Conservation (phyloP, 2,888 invertebrate genomes). For the Chrysolina oricalcia region DNA sequence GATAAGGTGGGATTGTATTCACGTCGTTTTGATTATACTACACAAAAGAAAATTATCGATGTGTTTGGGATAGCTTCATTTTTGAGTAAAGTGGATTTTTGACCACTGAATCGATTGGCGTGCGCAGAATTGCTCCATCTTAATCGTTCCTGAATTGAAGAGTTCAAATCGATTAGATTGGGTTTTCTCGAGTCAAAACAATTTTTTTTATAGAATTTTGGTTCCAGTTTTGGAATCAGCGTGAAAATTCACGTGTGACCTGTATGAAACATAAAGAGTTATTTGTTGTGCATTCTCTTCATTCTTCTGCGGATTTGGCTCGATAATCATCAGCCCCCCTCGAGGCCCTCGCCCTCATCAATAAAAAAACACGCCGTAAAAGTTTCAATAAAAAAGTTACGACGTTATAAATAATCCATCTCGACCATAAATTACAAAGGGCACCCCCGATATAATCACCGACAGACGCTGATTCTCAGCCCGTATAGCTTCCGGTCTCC, state of each 20-base stretch:
- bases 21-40: not conserved
- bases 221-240: too few relatives aligned
- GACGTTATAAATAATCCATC: conserved; percentile 59
- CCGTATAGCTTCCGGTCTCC: conserved; percentile 25
- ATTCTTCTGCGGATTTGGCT: not conserved
- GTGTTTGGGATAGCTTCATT: too few relatives aligned
- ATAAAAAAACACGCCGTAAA: conserved; percentile 55
- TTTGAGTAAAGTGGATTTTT: too few relatives aligned
- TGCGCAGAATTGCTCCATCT: too few relatives aligned
- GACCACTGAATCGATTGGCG: too few relatives aligned
- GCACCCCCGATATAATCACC: conserved; percentile 57
- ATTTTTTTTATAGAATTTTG: too few relatives aligned
- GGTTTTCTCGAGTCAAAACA: too few relatives aligned
- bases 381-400: conserved; percentile 59
- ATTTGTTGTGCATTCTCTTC: too few relatives aligned
- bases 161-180: too few relatives aligned
- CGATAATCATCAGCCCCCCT: conserved; percentile 14
- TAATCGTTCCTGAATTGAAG: too few relatives aligned
- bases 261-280: too few relatives aligned
- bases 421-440: conserved; percentile 55
- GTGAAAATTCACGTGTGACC: too few relatives aligned
- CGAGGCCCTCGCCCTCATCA: conserved; percentile 39
- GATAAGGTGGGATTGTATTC: not conserved
- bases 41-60: not conserved
- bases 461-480: conserved; percentile 37